A percentile compares a stretch with the other conserved stretches of the same genome.
These are phyloP conservation scores for Tragelaphus buxtoni DNA, from an alignment of 2,113 vertebrate species.

Conservation along the genomic window DNA sequence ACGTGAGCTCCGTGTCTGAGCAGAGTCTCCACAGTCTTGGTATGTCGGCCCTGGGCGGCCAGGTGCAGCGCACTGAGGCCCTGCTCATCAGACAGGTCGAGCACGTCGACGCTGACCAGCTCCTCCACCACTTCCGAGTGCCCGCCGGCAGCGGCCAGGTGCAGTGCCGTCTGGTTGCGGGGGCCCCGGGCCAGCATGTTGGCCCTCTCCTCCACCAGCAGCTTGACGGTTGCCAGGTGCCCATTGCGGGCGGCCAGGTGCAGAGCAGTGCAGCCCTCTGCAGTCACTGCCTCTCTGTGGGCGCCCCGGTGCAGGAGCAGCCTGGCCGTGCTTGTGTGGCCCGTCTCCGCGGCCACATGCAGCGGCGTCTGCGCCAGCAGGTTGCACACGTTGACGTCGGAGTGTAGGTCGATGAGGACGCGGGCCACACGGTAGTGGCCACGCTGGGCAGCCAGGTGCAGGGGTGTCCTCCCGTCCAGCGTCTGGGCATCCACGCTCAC, in stretches of 20 bases:
- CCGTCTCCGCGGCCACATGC: constrained; percentile 92
- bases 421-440: constrained; percentile 96
- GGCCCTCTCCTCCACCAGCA: constrained; percentile 89
- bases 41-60: constrained; percentile 83
- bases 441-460: constrained; percentile 94
- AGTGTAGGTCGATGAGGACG: constrained; percentile 90
- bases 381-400: constrained; percentile 79
- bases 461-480: constrained; percentile 87
- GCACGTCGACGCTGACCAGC: constrained; percentile 79
- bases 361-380: constrained; percentile 83
- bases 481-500: constrained; percentile 89
- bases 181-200: constrained; percentile 75
- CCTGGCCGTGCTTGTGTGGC: constrained; percentile 95
- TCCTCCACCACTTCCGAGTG: constrained; percentile 89
- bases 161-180: constrained; percentile 82
- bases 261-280: constrained; percentile 86
- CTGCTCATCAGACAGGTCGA: constrained; percentile 78
- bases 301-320: constrained; percentile 90
- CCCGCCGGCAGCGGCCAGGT: constrained; percentile 87
- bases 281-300: constrained; percentile 79
- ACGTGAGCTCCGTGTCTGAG: constrained; percentile 77
- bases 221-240: constrained; percentile 88
- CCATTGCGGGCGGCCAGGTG: constrained; percentile 88
- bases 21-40: constrained; percentile 82
- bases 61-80: constrained; percentile 87